Conservation (phyloP, 2,888 invertebrate genomes). For the Drosophila histrio region DNA sequence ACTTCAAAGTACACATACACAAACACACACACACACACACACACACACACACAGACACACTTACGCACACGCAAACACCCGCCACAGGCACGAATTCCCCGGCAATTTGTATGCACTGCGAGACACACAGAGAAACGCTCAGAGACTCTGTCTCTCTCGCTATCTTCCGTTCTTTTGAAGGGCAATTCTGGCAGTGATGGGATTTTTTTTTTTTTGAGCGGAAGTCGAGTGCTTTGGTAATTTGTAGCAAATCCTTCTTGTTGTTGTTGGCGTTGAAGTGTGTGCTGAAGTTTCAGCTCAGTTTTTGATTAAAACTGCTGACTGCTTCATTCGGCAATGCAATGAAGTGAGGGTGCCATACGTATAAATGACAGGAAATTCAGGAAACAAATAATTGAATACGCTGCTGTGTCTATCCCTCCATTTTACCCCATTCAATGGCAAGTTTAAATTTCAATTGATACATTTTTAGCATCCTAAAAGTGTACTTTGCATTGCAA, state of each 20-base stretch:
- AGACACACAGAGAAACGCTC: constrained; percentile 5
- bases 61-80: neutral
- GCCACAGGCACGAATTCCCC: constrained; percentile 20
- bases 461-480: neutral
- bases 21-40: constrained; percentile 3
- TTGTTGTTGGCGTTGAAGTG: neutral
- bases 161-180: neutral
- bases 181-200: constrained; percentile 34
- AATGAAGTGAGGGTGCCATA: constrained; percentile 23
- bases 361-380: constrained; percentile 12
- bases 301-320: constrained; percentile 3
- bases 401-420: neutral
- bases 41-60: neutral
- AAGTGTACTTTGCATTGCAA: too few relatives aligned
- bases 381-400: neutral
- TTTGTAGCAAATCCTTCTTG: constrained; percentile 62
- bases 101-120: constrained; percentile 38
- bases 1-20: neutral
- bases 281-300: constrained; percentile 10
- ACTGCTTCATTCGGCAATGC: constrained; percentile 8
- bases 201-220: constrained; percentile 75
- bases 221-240: constrained; percentile 77
- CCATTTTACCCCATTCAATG: neutral
- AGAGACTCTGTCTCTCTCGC: neutral
- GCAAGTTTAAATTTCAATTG: neutral